phyloP scores from a whole-genome alignment of 2,888 invertebrate genomes.

The Acrobasis suavella region DNA sequence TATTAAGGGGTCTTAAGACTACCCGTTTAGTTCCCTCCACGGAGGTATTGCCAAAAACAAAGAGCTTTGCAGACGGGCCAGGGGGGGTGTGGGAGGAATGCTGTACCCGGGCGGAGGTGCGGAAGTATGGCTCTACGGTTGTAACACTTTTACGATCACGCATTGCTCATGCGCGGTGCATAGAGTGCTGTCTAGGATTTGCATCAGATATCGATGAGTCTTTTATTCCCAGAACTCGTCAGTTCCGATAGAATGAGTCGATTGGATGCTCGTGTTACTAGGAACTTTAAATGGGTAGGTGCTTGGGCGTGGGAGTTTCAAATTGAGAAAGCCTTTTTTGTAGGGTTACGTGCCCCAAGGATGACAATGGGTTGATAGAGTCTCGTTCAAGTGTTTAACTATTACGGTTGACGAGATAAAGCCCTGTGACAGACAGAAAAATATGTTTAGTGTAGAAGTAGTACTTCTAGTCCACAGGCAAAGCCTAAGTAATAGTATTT shows the following conservation, averaged over 20 bases:
- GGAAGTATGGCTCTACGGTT: constrained; percentile 52
- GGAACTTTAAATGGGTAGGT: not conserved
- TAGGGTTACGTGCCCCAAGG: no score
- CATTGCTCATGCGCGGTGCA: constrained; percentile 77
- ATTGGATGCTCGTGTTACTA: not conserved
- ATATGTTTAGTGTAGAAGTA: no score
- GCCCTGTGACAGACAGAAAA: no score
- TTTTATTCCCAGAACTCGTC: constrained; percentile 8
- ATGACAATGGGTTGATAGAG: no score
- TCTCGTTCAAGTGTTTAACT: no score
- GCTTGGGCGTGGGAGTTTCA: not conserved
- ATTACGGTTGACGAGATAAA: no score
- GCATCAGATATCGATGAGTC: constrained; percentile 71
- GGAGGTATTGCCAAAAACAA: constrained; percentile 74
- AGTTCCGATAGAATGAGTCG: not conserved
- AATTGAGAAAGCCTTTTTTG: not conserved
- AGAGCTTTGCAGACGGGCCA: constrained; percentile 67
- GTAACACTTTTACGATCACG: constrained; percentile 78
- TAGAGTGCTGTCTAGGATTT: constrained; percentile 60
- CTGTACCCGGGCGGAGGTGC: constrained; percentile 33
- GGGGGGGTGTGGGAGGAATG: constrained; percentile 44
- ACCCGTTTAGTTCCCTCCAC: constrained; percentile 65
- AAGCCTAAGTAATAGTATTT: no score
- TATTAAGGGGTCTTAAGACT: constrained; percentile 78
- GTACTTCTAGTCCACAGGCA: no score